A percentile compares a stretch with the other conserved stretches of the same genome.
Evolutionary conservation across 2,113 vertebrate species (phyloP).

Genomic region (Clarias magur): DNA sequence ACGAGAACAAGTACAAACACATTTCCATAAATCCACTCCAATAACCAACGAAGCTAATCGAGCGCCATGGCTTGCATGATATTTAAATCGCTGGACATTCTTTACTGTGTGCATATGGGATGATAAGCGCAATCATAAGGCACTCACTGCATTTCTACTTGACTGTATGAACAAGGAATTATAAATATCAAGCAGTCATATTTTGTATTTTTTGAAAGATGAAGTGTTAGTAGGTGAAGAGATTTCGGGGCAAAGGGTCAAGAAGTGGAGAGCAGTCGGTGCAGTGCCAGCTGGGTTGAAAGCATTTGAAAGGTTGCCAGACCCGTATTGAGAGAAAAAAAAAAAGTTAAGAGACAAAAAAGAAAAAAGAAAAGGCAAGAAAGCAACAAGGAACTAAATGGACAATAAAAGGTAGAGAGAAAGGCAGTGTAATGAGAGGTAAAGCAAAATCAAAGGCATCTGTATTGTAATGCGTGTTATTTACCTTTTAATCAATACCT

Average conservation of each 20-base stretch:
- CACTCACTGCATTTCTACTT: slow-evolving; percentile 1
- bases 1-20: neutral
- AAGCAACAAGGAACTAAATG: slow-evolving; percentile 37
- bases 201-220: neutral
- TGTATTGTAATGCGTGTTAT: slow-evolving; percentile 73
- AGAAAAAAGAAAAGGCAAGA: neutral
- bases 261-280: neutral
- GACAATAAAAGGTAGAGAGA: slow-evolving; percentile 41
- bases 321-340: slow-evolving; percentile 2
- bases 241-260: neutral
- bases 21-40: slow-evolving; percentile 46
- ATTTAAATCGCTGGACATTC: slow-evolving; percentile 38
- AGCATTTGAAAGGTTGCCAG: neutral
- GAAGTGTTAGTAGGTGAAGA: slow-evolving; percentile 1
- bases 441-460: slow-evolving; percentile 72
- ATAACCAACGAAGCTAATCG: slow-evolving; percentile 42
- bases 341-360: slow-evolving; percentile 22
- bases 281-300: neutral
- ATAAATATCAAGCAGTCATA: neutral
- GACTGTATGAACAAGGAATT: slow-evolving; percentile 22
- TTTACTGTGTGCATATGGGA: slow-evolving; percentile 4
- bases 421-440: slow-evolving; percentile 65
- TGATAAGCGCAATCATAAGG: slow-evolving; percentile 18
- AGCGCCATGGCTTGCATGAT: slow-evolving; percentile 9
- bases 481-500: slow-evolving; percentile 76